A percentile compares a stretch with the other conserved stretches of the same genome.
Evolutionary conservation across 2,888 invertebrate species (phyloP).

Genomic region (Drosophila melanocephala): DNA sequence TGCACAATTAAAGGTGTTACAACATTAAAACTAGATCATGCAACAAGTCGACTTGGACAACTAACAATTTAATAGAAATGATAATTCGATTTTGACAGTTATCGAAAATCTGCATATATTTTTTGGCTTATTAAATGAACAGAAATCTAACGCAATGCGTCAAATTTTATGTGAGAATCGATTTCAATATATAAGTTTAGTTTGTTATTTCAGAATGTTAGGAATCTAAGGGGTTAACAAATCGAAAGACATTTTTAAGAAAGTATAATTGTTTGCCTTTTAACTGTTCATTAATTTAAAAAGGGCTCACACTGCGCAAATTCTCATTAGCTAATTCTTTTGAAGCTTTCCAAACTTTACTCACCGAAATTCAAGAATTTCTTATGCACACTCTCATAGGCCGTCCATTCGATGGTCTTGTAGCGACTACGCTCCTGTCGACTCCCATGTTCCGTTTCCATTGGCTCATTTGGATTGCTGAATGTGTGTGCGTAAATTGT

Average conservation of each 20-base stretch:
- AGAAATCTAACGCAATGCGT: background rate
- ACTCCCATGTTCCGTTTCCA: constrained; percentile 89
- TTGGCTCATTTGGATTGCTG: constrained; percentile 96
- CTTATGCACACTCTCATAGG: constrained; percentile 96
- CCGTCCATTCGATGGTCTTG: constrained; percentile 96
- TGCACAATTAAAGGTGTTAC: background rate
- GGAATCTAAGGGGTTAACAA: background rate
- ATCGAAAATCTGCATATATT: background rate
- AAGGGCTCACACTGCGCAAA: background rate
- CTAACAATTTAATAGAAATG: background rate
- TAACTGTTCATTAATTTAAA: background rate
- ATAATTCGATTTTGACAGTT: background rate
- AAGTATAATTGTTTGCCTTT: background rate
- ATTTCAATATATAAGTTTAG: background rate
- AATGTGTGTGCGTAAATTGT: constrained; percentile 18
- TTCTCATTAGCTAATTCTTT: background rate
- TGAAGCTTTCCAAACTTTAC: constrained; percentile 57
- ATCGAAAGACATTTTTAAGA: background rate
- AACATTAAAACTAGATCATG: background rate
- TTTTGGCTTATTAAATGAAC: background rate
- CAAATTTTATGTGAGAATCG: background rate
- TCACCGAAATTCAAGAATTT: constrained; percentile 95
- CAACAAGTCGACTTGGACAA: background rate
- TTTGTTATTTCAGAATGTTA: background rate
- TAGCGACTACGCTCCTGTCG: constrained; percentile 92